Conservation (phyloP, 2,113 vertebrate genomes). For the Otocyon megalotis region DNA sequence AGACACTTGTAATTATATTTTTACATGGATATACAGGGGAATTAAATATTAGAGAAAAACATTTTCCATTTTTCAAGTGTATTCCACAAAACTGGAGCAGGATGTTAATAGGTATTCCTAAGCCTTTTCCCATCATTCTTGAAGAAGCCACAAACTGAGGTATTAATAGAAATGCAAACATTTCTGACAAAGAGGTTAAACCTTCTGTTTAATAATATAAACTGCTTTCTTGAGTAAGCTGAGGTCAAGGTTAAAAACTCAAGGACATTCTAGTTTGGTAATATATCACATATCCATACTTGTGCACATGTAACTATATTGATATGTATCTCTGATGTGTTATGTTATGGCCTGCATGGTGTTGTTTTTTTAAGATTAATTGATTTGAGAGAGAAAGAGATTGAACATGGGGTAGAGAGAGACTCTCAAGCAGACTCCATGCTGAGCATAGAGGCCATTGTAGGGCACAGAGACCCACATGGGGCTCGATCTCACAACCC, state of each 20-base stretch:
- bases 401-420: background rate
- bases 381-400: background rate
- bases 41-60: background rate
- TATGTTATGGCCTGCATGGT: background rate
- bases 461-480: background rate
- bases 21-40: background rate
- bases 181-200: background rate
- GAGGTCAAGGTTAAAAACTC: background rate
- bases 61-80: slow-evolving; percentile 10
- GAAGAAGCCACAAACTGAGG: background rate
- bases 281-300: background rate
- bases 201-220: background rate
- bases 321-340: no score
- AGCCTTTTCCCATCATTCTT: background rate
- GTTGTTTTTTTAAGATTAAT: background rate
- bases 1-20: background rate
- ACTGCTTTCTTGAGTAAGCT: background rate
- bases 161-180: background rate
- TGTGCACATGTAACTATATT: background rate
- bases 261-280: background rate
- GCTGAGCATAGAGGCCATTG: background rate
- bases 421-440: background rate
- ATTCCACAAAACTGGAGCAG: background rate
- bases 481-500: background rate
- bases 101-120: background rate